These are phyloP conservation scores for Bombus huntii DNA, from an alignment of 1,140 invertebrate genomes.

Conservation along the genomic window DNA sequence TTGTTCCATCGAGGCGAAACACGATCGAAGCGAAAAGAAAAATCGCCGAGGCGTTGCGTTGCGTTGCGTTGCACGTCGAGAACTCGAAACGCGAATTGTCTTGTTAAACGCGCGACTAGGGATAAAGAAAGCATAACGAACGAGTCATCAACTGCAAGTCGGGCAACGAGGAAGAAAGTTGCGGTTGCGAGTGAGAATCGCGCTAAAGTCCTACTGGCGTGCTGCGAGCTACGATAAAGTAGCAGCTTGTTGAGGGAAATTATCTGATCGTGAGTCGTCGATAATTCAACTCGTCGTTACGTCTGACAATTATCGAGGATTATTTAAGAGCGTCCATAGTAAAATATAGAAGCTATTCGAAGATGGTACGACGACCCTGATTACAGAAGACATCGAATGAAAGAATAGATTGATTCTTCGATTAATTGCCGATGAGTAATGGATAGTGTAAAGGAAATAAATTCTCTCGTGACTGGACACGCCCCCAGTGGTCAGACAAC, in stretches of 20 bases:
- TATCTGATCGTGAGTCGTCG: background rate
- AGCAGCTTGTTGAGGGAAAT: background rate
- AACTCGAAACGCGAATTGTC: constrained; percentile 16
- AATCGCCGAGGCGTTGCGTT: constrained; percentile 1
- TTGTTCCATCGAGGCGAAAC: background rate
- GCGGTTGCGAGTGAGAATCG: background rate
- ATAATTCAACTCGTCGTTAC: background rate
- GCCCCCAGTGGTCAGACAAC: no score
- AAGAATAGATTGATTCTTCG: background rate
- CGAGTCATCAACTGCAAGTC: background rate
- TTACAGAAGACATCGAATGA: background rate
- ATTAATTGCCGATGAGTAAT: no score
- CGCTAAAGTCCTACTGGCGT: background rate
- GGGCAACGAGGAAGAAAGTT: constrained; percentile 13
- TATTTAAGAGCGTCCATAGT: background rate
- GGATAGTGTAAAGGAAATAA: no score
- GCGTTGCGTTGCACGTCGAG: background rate
- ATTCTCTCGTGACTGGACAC: no score
- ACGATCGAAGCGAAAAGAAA: background rate
- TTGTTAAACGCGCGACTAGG: constrained; percentile 11
- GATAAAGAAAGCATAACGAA: constrained; percentile 42
- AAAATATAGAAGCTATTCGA: background rate
- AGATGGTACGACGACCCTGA: background rate
- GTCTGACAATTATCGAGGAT: background rate
- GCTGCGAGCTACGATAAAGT: background rate